Evolutionary conservation across 2,797 vertebrate species (phyloP), one percentile per base, ranked within the genome.

Genomic region (Sebastiscus tertius): DNA sequence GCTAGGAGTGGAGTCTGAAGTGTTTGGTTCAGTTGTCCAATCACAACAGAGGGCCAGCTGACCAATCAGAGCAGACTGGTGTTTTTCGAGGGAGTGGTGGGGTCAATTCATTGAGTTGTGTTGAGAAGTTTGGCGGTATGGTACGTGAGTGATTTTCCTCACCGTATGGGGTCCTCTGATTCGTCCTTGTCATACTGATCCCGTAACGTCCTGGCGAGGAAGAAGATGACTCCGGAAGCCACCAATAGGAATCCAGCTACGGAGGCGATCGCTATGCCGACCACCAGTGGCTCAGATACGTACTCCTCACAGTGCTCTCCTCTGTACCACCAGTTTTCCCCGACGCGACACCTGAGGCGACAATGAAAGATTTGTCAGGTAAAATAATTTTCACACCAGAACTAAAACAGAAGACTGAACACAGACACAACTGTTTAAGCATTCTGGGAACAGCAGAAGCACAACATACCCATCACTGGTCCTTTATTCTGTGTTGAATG

Each of bases 251-350:
- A 97, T 46, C 97, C 97, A 27, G 96, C 96, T 5, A 98, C 96
- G 0, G 97, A 97, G 74, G 96, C 97, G 1, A 99, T 96, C 0
- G 97, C 97, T 59, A 99, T 96, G 55, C 97, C 97, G 4, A 99
- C 97, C 73, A 99, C 97, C 65, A 98, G 91, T 0, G 98, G 97
- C 90, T 99, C 98, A 0, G 98, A 99, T 6, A 99, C 97, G 0
- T 97, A 98, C 78, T 99, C 99, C 88, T 99, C 98, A 67, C 98
- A 99, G 88, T 97, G 98, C 73, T 99, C 97, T 6, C 98, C 98
- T 88, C 97, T 93, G 92, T 99, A 99, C 98, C 99, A 99, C 98
- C 99, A 99, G 92, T 99, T 99, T 89, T 99, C 97, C 74, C 98
- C 98, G 0, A 99, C 98, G 4, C 97, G 98, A 87, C 98, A 99